Base-by-base conservation (phyloP, 2,113 vertebrate species). In the Mellivora capensis region DNA sequence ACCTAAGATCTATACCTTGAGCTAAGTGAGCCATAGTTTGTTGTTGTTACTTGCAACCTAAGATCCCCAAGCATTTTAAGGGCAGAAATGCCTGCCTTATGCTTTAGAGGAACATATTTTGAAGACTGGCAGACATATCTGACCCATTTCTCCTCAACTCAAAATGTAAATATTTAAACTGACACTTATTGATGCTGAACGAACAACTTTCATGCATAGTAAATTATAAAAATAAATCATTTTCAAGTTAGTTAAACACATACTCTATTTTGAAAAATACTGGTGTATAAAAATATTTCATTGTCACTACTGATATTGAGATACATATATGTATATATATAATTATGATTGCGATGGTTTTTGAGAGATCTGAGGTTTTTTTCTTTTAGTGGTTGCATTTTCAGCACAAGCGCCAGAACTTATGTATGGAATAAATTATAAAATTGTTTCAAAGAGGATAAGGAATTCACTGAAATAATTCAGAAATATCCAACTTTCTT, bases 151-250 rank as follows among this genome's bases (percentile, higher is more conserved):
- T 59, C 27, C 61, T 94, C 29, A 80, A 95, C 1, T 25, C 13
- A 95, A 95, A 87, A 83, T 69, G 61, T 25, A 94, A 92, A 80
- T 92, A 95, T 85, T 92, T 90, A 20, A 20, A 74, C 17, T 79
- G 89, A 64, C 6, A 72, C 54, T 74, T 62, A 80, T 61, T 69
- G 59, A 81, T 62, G 44, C 5, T 29, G 34, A 95, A 39, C 2
- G 64, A 89, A 81, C 57, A 10, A 62, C 4, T 54, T 76, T 2
- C 25, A 69, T 69, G 17, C 34, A 87, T 81, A 71, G 29, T 59
- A 76, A 96, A 72, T 34, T 54, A 52, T 71, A 17, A 93, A 89
- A 93, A 39, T 0, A 86, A 37, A 31, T 83, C 2, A 90, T 86
- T 96, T 83, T 67, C 47, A 54, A 96, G 71, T 79, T 49, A 79